Base-by-base conservation (phyloP, 2,888 invertebrate species). In the Deilephila porcellus region DNA sequence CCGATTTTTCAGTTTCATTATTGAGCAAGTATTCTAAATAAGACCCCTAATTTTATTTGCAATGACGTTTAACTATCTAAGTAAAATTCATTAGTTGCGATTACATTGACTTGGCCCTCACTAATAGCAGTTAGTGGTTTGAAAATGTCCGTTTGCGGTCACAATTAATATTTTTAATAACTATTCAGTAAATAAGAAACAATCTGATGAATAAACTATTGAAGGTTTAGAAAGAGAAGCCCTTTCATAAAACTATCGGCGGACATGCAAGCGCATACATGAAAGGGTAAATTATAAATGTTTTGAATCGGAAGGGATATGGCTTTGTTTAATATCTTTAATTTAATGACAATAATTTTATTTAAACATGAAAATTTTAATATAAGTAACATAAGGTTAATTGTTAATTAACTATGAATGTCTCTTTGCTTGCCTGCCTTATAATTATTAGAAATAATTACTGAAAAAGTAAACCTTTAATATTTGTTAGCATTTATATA, bases 181-280 rank as follows among this genome's bases (percentile, higher is more conserved):
- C 45, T 76, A 72, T 52, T 60, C 71, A 74, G 73, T 67, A 34
- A 56, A 29, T 78, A 77, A 72, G 82, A 81, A 94, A 94, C 94
- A 94, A 95, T 95, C 96, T 96, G 96, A 96, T 96, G 96, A 96
- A 96, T 96, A 96, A 96, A 96, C 96, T 96, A 96, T 96, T 96
- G 96, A 96, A 91, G 82, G 84, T 89, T 82, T 83, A 83, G 83
- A 87, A 86, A 89, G 84, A 87, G 81, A 92, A 93, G 90, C 91
- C 95, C 93, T 92, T 93, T 91, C 90, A 89, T 84, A 85, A 85
- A 79, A 85, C 89, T 90, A 90, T 85, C 80, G 81, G 85, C 79
- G 81, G 84, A 86, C 93, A 93, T 93, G 93, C 94, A 93, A 90
- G 90, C 91, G 84, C 86, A 89, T 88, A 88, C 78, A 95, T 95